Evolutionary conservation across 2,888 invertebrate genomes (phyloP), one percentile per base, ranked within the genome.

Genomic region (Spatulosminthurus flaviceps): DNA sequence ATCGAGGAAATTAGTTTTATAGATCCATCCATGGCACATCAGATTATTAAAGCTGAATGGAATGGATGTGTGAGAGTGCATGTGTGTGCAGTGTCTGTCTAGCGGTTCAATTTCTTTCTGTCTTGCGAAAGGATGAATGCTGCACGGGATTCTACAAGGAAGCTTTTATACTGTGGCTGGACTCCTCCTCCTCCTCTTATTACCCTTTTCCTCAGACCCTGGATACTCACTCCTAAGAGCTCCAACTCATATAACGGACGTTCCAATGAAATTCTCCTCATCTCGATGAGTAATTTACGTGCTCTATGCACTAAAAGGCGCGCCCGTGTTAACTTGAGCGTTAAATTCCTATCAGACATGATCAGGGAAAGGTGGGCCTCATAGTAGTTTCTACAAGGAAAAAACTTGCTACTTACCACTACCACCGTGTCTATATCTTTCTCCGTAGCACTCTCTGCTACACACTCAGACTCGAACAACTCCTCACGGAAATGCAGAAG

Each of bases 1-100:
- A 79, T 79, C 71, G 78, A 79, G 81, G 81, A 81, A 81, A 81
- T 81, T 81, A 79, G 79, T 81, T 81, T 81, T 79, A 79, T 81
- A 79, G 81, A 81, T 81, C 81, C 81, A 79, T 77, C 74, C 71
- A 67, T 51, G 77, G 76, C 72, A 78, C 71, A 79, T 71, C 78
- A 79, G 81, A 79, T 81, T 81, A 81, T 81, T 81, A 81, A 79
- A 81, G 71, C 78, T 75, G 78, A 81, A 79, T 81, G 78, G 78
- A 81, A 81, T 81, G 69, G 79, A 71, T 71, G 61, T 74, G 74
- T 74, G 74, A 61, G 61, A 26, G 74, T 74, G 64, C 64, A 64
- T 64, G 26, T 42, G 64, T 67, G 41, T 72, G 66, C 71, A 64
- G 61, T 77, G 77, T 43, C 80, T 73, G 77, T 80, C 79, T 61